Evolutionary conservation across 2,113 vertebrate genomes (phyloP).

Genomic region (Rhinogobius similis): DNA sequence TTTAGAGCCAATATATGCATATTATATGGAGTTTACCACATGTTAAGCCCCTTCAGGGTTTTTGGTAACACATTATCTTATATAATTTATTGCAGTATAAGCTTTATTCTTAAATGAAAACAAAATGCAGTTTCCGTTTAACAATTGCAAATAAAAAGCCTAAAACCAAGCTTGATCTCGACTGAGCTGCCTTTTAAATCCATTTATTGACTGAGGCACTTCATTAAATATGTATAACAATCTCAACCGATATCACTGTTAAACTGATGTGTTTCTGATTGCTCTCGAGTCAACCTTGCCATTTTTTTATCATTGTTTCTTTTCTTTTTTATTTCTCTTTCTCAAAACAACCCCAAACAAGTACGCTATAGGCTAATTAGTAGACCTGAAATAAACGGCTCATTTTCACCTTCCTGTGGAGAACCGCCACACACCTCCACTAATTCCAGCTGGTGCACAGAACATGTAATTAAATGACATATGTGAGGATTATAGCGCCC

Average conservation of each 20-base stretch:
- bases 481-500: constrained; percentile 10
- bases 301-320: not conserved
- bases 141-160: not conserved
- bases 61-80: no score
- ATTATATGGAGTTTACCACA: no score
- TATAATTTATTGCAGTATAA: no score
- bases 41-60: no score
- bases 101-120: no score
- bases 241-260: not conserved
- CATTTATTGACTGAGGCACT: not conserved
- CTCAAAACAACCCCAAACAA: not conserved
- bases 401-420: not conserved
- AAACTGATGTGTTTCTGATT: no score
- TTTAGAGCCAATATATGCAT: no score
- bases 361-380: not conserved
- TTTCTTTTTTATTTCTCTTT: not conserved
- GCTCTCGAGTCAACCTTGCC: not conserved
- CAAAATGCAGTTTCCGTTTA: not conserved
- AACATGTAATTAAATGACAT: constrained; percentile 15
- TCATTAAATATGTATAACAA: not conserved
- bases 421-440: not conserved
- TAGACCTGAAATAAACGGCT: not conserved
- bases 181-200: not conserved
- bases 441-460: not conserved
- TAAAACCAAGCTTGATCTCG: not conserved